Percentiles rank a stretch among this genome's conserved stretches.
Evolutionary conservation across 2,797 vertebrate genomes (phyloP).

Genomic region (Clarias fuscus): DNA sequence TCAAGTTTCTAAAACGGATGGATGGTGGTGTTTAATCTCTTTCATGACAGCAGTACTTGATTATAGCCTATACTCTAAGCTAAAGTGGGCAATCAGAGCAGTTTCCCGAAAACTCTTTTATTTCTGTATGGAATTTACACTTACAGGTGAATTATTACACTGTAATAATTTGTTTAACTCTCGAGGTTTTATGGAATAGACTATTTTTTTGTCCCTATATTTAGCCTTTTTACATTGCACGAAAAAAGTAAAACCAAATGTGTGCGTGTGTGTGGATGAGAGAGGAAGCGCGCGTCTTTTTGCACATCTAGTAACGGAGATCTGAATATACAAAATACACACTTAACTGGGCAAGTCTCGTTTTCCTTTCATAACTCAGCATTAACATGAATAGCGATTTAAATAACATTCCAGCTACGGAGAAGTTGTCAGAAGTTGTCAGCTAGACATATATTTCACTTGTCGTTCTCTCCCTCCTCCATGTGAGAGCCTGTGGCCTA

Average conservation of each 20-base stretch:
- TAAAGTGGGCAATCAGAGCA: not conserved
- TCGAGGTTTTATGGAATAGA: no score
- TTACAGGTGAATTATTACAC: not conserved
- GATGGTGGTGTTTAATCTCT: not conserved
- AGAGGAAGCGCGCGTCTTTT: not conserved
- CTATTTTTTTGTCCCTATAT: not conserved
- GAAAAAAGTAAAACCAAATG: not conserved
- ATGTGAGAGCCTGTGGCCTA: constrained; percentile 28
- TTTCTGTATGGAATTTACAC: not conserved
- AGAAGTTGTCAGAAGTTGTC: constrained; percentile 35
- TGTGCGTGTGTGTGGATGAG: not conserved
- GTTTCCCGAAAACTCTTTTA: not conserved
- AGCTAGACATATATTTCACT: constrained; percentile 31
- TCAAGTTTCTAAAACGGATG: no score
- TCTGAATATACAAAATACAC: not conserved
- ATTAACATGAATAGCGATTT: constrained; percentile 33
- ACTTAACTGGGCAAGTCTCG: not conserved
- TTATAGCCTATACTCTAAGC: not conserved
- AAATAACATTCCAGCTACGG: constrained; percentile 36
- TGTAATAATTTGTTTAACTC: not conserved
- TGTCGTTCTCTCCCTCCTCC: not conserved
- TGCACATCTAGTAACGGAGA: not conserved
- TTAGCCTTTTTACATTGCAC: not conserved
- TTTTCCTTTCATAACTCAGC: constrained; percentile 16
- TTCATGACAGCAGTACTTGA: not conserved